A percentile compares a stretch with the other conserved stretches of the same genome.
Conservation (phyloP, 2,888 invertebrate genomes). For the Conus canariensis region DNA sequence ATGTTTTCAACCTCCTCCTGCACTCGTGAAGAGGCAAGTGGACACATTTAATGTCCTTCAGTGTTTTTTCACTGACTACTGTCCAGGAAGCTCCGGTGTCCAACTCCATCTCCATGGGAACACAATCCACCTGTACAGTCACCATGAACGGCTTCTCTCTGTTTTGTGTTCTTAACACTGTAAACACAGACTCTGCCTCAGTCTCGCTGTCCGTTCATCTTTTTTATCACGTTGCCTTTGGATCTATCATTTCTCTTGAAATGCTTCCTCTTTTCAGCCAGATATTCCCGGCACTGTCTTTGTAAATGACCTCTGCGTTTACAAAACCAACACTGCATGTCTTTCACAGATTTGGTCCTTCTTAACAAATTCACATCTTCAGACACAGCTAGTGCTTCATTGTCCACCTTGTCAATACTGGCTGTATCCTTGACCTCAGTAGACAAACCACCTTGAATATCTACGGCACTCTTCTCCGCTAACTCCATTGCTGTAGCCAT, state of each 20-base stretch:
- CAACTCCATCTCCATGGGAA: conserved; percentile 35
- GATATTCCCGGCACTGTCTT: not conserved
- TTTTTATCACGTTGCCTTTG: not conserved
- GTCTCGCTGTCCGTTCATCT: not conserved
- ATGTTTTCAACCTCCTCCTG: conserved; percentile 33
- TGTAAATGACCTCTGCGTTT: not conserved
- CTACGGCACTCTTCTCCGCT: not conserved
- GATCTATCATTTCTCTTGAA: not conserved
- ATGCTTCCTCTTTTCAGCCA: not conserved
- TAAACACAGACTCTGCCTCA: not conserved
- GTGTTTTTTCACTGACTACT: conserved; percentile 30
- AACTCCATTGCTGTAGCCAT: not conserved
- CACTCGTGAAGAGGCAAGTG: conserved; percentile 21
- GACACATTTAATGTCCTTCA: not conserved
- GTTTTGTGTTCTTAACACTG: not conserved
- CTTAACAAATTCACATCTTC: not conserved
- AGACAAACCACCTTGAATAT: not conserved
- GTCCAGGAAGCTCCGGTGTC: conserved; percentile 44
- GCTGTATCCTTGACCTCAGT: not conserved
- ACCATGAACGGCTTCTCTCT: conserved; percentile 10
- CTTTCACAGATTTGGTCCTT: not conserved
- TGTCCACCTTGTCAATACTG: not conserved
- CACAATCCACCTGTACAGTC: conserved; percentile 20
- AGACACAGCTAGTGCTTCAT: not conserved
- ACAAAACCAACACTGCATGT: not conserved